Percentiles rank a stretch among this genome's conserved stretches.
These are phyloP conservation scores for Sarcoramphus papa DNA, from an alignment of 2,797 vertebrate genomes.

Conservation along the genomic window DNA sequence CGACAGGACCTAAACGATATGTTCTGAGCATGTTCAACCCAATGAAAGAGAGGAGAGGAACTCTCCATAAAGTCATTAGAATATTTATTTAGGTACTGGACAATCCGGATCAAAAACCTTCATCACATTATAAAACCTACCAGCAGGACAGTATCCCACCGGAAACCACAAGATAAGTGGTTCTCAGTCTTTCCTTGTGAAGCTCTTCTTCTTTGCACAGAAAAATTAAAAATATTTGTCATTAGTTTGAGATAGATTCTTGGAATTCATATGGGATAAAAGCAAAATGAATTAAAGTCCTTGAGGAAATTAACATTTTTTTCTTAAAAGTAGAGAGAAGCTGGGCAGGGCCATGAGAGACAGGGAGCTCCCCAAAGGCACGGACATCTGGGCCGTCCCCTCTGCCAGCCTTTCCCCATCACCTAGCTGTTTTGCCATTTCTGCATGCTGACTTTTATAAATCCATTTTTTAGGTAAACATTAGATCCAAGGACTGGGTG, in stretches of 20 bases:
- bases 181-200: neutral
- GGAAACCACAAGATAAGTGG: neutral
- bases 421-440: neutral
- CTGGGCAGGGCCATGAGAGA: neutral
- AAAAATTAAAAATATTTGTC: neutral
- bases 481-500: neutral
- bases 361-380: neutral
- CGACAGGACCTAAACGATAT: fast-evolving
- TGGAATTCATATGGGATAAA: neutral
- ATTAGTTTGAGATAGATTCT: neutral
- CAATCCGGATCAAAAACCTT: neutral
- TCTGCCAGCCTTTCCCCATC: neutral
- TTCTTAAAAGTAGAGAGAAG: neutral
- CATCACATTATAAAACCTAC: neutral
- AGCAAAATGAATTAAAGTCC: neutral
- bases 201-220: neutral
- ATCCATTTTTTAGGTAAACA: neutral
- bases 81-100: neutral
- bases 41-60: neutral
- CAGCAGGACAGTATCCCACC: neutral
- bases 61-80: neutral
- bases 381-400: too few relatives aligned
- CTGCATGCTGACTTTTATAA: neutral
- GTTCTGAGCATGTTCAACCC: neutral
- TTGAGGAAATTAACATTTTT: neutral